phyloP scores from a whole-genome alignment of 53 echinoderm and acorn worm species.

The Mesocentrotus franciscanus region DNA sequence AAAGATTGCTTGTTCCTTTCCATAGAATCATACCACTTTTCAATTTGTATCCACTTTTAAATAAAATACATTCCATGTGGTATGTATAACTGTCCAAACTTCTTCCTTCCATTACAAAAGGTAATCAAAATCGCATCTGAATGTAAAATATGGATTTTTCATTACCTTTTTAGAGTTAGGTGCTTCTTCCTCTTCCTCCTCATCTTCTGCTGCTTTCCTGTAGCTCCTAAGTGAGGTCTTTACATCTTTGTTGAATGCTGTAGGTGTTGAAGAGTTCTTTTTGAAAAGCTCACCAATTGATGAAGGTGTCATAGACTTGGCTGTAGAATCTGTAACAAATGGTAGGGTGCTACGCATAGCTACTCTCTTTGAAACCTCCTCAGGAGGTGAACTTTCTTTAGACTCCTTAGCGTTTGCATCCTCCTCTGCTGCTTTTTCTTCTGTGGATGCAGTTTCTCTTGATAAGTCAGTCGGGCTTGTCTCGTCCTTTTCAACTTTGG shows the following conservation, averaged over 20 bases:
- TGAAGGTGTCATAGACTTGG: constrained; percentile 30
- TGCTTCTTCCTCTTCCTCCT: constrained; percentile 53
- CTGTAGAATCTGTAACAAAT: background rate
- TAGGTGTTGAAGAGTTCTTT: constrained; percentile 29
- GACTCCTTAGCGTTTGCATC: background rate
- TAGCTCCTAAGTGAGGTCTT: constrained; percentile 53
- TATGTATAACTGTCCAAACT: no score
- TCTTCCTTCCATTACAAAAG: no score
- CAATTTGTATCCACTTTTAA: no score
- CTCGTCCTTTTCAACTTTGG: constrained; percentile 15
- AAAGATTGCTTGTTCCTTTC: no score
- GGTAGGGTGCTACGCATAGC: constrained; percentile 33
- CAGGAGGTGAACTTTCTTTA: background rate
- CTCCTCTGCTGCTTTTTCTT: background rate
- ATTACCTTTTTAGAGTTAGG: constrained; percentile 31
- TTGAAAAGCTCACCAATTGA: constrained; percentile 70
- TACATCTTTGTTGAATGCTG: constrained; percentile 41
- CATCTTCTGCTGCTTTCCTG: constrained; percentile 61
- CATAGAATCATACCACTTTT: no score
- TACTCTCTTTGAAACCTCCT: constrained; percentile 20
- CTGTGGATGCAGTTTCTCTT: background rate
- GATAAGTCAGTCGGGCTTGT: background rate
- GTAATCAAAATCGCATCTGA: background rate
- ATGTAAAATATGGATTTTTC: background rate
- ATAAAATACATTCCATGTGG: no score